Conservation (phyloP, 2,113 vertebrate species). For the Leptocoma aspasia region DNA sequence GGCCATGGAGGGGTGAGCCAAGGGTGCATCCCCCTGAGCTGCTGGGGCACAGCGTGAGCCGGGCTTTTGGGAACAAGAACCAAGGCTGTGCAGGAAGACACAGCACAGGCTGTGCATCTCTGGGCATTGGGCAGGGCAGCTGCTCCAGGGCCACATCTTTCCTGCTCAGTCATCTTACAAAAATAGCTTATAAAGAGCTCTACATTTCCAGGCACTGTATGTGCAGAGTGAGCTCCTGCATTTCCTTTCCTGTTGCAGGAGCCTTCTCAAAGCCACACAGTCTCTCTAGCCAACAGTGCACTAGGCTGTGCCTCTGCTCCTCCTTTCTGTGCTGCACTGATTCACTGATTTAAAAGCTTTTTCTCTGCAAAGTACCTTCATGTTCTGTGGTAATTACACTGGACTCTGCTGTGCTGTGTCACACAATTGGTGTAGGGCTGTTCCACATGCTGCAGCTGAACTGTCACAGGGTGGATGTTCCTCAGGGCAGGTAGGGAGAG, state of each 20-base stretch:
- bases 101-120: not conserved
- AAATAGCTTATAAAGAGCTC: not conserved
- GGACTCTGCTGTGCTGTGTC: not conserved
- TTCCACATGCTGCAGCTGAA: not conserved
- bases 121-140: not conserved
- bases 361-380: not conserved
- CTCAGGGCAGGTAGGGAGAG: not conserved
- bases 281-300: not conserved
- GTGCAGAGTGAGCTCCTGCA: not conserved
- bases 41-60: not conserved
- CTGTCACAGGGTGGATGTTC: not conserved
- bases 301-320: not conserved
- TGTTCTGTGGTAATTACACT: not conserved
- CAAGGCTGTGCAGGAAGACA: not conserved
- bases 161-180: not conserved
- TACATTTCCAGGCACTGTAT: not conserved
- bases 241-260: not conserved
- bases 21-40: not conserved
- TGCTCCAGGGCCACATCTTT: not conserved
- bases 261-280: not conserved
- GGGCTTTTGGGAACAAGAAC: not conserved
- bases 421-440: not conserved
- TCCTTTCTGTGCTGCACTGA: not conserved
- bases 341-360: not conserved
- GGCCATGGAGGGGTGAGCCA: fast-evolving